Evolutionary conservation across 1,140 invertebrate genomes (phyloP).

Genomic region (Gryllus bimaculatus): DNA sequence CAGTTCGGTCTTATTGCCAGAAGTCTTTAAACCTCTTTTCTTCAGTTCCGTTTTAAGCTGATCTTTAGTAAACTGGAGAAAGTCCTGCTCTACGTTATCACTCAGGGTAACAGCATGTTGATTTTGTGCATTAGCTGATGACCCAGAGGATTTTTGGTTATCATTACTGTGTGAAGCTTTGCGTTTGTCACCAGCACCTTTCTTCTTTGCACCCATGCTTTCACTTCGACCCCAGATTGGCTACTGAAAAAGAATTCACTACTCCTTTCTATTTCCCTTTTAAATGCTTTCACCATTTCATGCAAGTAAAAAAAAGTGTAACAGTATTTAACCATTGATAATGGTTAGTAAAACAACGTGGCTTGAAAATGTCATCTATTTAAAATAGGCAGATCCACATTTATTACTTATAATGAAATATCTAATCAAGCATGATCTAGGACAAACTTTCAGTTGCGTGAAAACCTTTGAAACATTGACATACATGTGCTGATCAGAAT

Average conservation of each 20-base stretch:
- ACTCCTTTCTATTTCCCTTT: not conserved
- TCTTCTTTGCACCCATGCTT: not conserved
- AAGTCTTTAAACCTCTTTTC: conserved; percentile 46
- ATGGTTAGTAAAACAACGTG: no score
- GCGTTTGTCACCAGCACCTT: not conserved
- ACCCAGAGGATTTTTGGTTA: not conserved
- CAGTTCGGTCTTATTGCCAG: conserved; percentile 52
- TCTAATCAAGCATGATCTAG: not conserved
- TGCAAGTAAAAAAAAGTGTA: not conserved
- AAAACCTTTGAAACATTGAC: not conserved
- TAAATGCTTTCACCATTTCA: not conserved
- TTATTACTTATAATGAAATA: not conserved
- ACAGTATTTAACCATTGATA: no score
- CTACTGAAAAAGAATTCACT: not conserved
- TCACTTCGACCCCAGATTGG: not conserved
- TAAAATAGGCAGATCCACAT: not conserved
- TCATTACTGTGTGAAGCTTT: not conserved
- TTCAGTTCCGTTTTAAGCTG: conserved; percentile 49
- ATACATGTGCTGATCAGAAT: not conserved
- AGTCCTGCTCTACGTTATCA: conserved; percentile 12
- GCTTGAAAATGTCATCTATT: no score
- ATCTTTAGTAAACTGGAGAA: conserved; percentile 41
- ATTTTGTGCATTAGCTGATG: not conserved
- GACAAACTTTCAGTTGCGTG: not conserved
- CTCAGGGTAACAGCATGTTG: not conserved